Percentiles rank a stretch among this genome's conserved stretches.
Conservation (phyloP, 2,113 vertebrate genomes). For the Coptodon bakossiorum region DNA sequence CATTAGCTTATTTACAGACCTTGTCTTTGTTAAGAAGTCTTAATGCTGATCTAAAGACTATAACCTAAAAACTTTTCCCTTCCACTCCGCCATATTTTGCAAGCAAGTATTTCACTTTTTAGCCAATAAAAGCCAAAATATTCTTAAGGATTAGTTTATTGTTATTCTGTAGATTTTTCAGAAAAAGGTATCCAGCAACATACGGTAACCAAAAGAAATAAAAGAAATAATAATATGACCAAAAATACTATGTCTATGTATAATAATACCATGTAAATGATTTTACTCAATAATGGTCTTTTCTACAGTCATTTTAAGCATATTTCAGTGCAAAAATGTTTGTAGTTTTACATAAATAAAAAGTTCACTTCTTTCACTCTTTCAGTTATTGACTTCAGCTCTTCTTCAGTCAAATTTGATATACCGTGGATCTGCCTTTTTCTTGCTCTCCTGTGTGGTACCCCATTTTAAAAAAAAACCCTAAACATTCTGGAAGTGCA, state of each 20-base stretch:
- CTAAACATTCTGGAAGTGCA: neutral
- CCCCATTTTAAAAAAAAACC: accelerated
- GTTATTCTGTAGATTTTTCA: neutral
- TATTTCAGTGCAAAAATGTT: neutral
- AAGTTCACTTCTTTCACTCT: neutral
- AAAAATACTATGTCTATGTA: neutral
- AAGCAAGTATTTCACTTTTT: neutral
- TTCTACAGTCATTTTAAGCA: neutral
- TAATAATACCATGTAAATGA: neutral
- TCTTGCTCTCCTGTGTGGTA: neutral
- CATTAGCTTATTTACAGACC: neutral
- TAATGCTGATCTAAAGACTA: neutral
- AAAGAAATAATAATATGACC: neutral
- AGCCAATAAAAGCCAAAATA: neutral
- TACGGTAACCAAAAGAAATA: accelerated
- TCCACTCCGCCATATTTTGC: neutral
- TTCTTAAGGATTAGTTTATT: neutral
- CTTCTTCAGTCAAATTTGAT: neutral
- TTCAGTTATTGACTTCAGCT: neutral
- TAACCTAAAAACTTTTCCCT: neutral
- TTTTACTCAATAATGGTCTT: neutral
- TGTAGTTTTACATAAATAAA: neutral
- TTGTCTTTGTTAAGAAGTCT: neutral
- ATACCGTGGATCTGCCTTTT: neutral
- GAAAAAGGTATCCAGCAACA: neutral